Conservation (phyloP, 2,888 invertebrate genomes). For the Hirtodrosophila alboralis region DNA sequence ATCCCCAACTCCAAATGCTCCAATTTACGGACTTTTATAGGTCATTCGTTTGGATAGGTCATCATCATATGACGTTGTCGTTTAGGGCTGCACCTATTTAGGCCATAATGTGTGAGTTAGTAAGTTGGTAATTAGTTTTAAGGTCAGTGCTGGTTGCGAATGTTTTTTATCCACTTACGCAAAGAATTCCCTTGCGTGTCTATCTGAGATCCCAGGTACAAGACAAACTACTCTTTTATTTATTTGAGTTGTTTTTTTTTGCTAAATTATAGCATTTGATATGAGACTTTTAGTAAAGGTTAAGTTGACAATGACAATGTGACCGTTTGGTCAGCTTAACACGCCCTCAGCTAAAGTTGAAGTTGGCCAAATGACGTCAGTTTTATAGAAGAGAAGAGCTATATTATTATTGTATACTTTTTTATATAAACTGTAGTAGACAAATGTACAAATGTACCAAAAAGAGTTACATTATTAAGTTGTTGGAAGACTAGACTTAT, state of each 20-base stretch:
- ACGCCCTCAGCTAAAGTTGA: slow-evolving; percentile 33
- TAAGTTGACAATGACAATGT: slow-evolving; percentile 49
- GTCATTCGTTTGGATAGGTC: slow-evolving; percentile 50
- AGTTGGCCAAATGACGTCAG: slow-evolving; percentile 44
- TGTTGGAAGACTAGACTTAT: no score
- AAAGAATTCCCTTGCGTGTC: slow-evolving; percentile 62
- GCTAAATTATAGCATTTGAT: slow-evolving; percentile 39
- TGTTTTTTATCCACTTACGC: slow-evolving; percentile 46
- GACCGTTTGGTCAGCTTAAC: slow-evolving; percentile 18
- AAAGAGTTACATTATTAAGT: no score
- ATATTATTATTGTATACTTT: slow-evolving; percentile 3
- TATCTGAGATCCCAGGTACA: slow-evolving; percentile 32
- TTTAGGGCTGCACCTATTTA: slow-evolving; percentile 44
- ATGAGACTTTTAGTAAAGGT: slow-evolving; percentile 45
- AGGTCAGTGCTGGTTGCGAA: slow-evolving; percentile 36
- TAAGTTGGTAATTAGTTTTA: slow-evolving; percentile 51
- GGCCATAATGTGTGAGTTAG: slow-evolving; percentile 35
- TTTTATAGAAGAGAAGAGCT: neutral
- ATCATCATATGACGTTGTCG: slow-evolving; percentile 21
- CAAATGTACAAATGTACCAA: no score
- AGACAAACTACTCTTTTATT: slow-evolving; percentile 9
- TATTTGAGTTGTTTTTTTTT: slow-evolving; percentile 2
- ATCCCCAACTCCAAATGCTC: slow-evolving; percentile 13
- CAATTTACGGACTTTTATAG: slow-evolving; percentile 29
- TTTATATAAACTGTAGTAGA: no score